These are phyloP conservation scores for Podarcis lilfordi DNA, from an alignment of 2,797 vertebrate genomes.

Conservation along the genomic window DNA sequence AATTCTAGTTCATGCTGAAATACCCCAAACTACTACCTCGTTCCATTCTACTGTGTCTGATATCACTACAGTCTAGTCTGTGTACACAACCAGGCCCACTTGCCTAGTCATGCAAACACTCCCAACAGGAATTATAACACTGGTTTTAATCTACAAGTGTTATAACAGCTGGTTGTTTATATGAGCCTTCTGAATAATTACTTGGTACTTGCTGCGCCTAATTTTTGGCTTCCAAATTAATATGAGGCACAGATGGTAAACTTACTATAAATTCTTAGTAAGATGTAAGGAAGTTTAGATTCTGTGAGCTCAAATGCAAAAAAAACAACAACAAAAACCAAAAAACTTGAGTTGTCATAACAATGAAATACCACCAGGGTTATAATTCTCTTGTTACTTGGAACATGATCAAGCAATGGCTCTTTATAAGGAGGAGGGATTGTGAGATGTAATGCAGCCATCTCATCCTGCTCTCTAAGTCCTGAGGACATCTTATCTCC, in stretches of 20 bases:
- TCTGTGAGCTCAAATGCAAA: not conserved
- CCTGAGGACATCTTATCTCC: not conserved
- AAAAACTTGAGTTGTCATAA: not conserved
- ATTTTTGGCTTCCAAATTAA: not conserved
- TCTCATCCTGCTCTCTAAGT: not conserved
- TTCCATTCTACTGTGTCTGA: not conserved
- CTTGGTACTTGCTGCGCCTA: not conserved
- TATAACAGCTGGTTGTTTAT: constrained; percentile 7
- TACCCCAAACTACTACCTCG: no score
- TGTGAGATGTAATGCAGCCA: not conserved
- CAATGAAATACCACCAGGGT: not conserved
- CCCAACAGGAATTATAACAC: not conserved
- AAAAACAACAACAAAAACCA: no score
- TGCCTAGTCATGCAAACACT: not conserved
- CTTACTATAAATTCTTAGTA: not conserved
- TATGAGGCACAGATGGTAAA: not conserved
- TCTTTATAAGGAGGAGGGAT: not conserved
- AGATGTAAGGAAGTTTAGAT: not conserved
- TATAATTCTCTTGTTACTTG: not conserved
- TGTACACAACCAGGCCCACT: not conserved
- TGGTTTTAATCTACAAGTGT: not conserved
- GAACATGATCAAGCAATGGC: not conserved
- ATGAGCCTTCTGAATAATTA: constrained; percentile 17
- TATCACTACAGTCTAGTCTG: not conserved
- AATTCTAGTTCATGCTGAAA: not conserved